Evolutionary conservation across 1,140 invertebrate species (phyloP), one percentile per base, ranked within the genome.

Genomic region (Helicoverpa zea): DNA sequence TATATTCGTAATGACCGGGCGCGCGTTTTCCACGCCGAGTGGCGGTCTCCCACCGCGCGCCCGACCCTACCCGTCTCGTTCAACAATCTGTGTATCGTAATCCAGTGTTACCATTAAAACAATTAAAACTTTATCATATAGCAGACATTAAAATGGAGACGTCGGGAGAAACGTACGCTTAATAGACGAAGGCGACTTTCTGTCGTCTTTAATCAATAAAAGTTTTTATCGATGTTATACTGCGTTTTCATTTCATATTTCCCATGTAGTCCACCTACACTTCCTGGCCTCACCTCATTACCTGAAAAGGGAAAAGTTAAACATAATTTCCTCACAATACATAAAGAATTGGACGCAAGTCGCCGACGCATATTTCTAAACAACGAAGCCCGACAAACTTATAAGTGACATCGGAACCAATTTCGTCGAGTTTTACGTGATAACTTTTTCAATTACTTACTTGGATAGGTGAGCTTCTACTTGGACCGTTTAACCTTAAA

Each of bases 211-310:
- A 87, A 93, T 92, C 91, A 93, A 94, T 93, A 93, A 94, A 77
- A 94, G 89, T 93, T 93, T 94, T 95, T 95, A 95, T 95, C 92
- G 93, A 95, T 95, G 93, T 95, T 94, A 84, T 75, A 82, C 74
- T 70, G 82, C 23, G 64, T 84, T 84, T 86, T 85, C 11, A 70
- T 79, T 79, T 23, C 30, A 43, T 47, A 14, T 0, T 5, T 52
- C n/a, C 29, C 54, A n/a, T 7, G 35, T 9, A 43, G 35, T 9
- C 35, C 9, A 43, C 35, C 35, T 30, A 12, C 5, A 74, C n/a
- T 1, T 7, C 10, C 16, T 13, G 30, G 1, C 16, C 14, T 59
- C 23, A 54, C 11, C 23, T n/a, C 12, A 23, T 70, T 70, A 47
- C 9, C 35, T 43, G 14, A 30, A 18, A 58, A 49, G 43, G 10